Conservation (phyloP, 2,888 invertebrate genomes). For the Epinotia brunnichana region DNA sequence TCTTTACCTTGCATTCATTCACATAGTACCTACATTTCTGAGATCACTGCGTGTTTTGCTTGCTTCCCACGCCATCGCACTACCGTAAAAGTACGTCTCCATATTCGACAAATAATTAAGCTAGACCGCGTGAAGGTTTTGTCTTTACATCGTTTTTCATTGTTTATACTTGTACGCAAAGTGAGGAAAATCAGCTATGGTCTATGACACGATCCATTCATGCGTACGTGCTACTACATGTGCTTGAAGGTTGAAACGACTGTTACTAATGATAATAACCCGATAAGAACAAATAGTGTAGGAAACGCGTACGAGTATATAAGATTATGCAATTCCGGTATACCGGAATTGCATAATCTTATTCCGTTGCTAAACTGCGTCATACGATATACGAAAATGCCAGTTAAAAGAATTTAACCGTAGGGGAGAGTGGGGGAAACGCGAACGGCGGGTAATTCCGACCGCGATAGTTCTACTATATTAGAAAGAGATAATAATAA, state of each 20-base stretch:
- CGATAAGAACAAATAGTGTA: slow-evolving; percentile 34
- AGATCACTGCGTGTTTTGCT: slow-evolving; percentile 33
- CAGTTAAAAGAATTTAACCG: not conserved
- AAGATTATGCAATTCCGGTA: too few relatives aligned
- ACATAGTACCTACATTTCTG: slow-evolving; percentile 29
- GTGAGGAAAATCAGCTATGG: slow-evolving; percentile 23
- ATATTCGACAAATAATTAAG: slow-evolving; percentile 4
- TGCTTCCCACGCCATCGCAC: slow-evolving; percentile 22
- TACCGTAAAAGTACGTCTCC: slow-evolving; percentile 15
- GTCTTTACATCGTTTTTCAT: slow-evolving; percentile 13
- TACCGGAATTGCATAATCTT: slow-evolving; percentile 29
- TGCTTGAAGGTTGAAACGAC: slow-evolving; percentile 9
- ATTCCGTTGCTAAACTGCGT: slow-evolving; percentile 4
- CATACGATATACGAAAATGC: not conserved
- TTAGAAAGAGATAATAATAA: too few relatives aligned
- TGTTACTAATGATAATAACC: slow-evolving; percentile 20
- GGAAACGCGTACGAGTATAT: not conserved
- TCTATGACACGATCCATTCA: slow-evolving; percentile 26
- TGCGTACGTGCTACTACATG: slow-evolving; percentile 7
- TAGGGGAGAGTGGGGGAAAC: too few relatives aligned
- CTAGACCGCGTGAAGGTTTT: slow-evolving; percentile 24
- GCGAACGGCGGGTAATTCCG: too few relatives aligned
- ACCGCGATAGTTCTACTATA: too few relatives aligned
- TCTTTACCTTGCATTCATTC: slow-evolving; percentile 36
- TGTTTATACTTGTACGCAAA: slow-evolving; percentile 7